Base-by-base conservation (phyloP, 2,888 invertebrate species). In the Tinea semifulvella region DNA sequence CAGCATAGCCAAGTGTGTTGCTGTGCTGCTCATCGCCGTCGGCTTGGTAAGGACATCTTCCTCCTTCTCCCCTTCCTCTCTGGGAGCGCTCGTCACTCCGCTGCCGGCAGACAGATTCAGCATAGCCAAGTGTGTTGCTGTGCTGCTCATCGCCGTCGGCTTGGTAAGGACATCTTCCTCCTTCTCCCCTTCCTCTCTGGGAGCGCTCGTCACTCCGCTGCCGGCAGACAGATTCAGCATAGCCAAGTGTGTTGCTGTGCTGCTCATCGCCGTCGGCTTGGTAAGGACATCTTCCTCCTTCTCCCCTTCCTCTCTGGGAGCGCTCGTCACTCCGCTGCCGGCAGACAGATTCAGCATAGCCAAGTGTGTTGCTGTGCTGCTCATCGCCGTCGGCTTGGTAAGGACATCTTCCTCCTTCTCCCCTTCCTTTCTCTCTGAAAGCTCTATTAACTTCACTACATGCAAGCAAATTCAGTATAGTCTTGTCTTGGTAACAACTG, bases 11-110 rank as follows among this genome's bases (percentile, higher is more conserved):
- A 96, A 96, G 71, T 81, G 92, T 47, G 82, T 92, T 43, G 90
- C 94, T 44, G 91, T 96, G 19, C 66, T 87, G 46, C 76, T 92
- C 57, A 93, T 91, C 64, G 86, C 94, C 53, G 81, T 84, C 54
- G 92, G 92, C 49, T 84, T 93, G 68, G 92, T 93, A 66, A 84
- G 89, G 84, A 5, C 36, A 27, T 45, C 8, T 18, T 22, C 22
- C 22, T n/a, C n/a, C n/a, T n/a, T n/a, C n/a, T n/a, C n/a, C n/a
- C n/a, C n/a, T n/a, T n/a, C n/a, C n/a, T n/a, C 94, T 25, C 82
- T 97, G 53, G 93, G 96, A 39, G 91, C 94, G 10, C 72, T 92
- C 35, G 95, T 94, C 71, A 94, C 96, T 4, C 91, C 94, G 50
- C 86, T 88, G 53, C 83, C 85, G 42, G 85, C 85, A 26, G 97